Percentiles rank a stretch among this genome's conserved stretches.
These are phyloP conservation scores for Marmota monax DNA, from an alignment of 2,113 vertebrate genomes.

Conservation along the genomic window DNA sequence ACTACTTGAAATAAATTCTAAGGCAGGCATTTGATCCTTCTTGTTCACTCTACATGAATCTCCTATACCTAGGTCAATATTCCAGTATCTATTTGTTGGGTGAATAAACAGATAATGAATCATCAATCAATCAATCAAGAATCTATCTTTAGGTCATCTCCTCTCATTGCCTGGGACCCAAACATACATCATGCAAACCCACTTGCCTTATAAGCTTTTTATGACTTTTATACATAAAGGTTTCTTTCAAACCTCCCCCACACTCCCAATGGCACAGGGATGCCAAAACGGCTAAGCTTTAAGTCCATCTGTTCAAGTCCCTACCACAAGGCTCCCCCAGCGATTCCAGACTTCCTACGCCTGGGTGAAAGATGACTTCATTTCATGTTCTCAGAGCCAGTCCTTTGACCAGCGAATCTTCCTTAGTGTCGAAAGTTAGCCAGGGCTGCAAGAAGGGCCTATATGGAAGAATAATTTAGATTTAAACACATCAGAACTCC, in stretches of 20 bases:
- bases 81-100: neutral
- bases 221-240: neutral
- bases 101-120: neutral
- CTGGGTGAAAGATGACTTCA: neutral
- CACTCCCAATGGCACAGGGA: no score
- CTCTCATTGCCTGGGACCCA: neutral
- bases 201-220: neutral
- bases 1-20: neutral
- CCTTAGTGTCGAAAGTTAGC: constrained; percentile 10
- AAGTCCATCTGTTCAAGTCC: constrained; percentile 19
- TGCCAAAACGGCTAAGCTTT: neutral
- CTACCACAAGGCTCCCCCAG: neutral
- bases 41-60: neutral
- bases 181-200: neutral
- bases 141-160: neutral
- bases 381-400: neutral
- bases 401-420: neutral
- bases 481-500: neutral
- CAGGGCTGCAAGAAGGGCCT: neutral
- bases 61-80: neutral
- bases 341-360: neutral
- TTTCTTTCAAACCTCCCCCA: neutral
- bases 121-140: neutral
- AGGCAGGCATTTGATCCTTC: neutral
- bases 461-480: neutral